Evolutionary conservation across 2,113 vertebrate genomes (phyloP).

Genomic region (Aptenodytes patagonicus): DNA sequence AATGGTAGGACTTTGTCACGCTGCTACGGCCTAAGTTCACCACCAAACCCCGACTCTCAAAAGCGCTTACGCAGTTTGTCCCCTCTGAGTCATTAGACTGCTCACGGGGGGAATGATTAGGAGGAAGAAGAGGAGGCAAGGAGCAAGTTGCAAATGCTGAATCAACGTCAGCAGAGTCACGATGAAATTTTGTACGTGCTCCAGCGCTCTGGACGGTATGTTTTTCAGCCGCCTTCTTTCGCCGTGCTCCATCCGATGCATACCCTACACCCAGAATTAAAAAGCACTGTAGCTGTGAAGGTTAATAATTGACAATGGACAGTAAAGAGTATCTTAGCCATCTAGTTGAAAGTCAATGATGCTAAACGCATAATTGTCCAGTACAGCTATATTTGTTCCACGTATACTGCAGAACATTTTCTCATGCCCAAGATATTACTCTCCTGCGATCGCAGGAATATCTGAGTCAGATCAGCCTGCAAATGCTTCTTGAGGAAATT

Average conservation of each 20-base stretch:
- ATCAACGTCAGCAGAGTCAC: accelerated
- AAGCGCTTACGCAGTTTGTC: no score
- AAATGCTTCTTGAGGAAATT: slow-evolving; percentile 65
- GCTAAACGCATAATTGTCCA: background rate
- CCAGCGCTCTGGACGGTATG: accelerated
- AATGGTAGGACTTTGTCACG: accelerated
- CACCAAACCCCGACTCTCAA: background rate
- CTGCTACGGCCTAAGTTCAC: accelerated
- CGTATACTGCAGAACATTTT: background rate
- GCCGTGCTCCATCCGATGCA: background rate
- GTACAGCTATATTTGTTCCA: slow-evolving; percentile 24
- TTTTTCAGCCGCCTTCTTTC: background rate
- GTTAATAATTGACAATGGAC: background rate
- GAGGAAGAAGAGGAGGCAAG: background rate
- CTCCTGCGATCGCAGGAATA: background rate
- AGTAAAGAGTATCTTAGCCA: background rate
- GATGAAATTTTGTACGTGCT: accelerated
- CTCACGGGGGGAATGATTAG: accelerated
- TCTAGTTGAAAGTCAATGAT: background rate
- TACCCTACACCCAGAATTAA: background rate
- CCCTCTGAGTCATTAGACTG: background rate
- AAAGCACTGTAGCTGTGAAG: background rate
- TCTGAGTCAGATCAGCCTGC: slow-evolving; percentile 50
- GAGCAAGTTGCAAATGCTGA: background rate
- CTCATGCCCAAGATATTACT: background rate